Percentiles rank a stretch among this genome's conserved stretches.
Conservation (phyloP, 1,140 invertebrate genomes). For the Camponotus pennsylvanicus region DNA sequence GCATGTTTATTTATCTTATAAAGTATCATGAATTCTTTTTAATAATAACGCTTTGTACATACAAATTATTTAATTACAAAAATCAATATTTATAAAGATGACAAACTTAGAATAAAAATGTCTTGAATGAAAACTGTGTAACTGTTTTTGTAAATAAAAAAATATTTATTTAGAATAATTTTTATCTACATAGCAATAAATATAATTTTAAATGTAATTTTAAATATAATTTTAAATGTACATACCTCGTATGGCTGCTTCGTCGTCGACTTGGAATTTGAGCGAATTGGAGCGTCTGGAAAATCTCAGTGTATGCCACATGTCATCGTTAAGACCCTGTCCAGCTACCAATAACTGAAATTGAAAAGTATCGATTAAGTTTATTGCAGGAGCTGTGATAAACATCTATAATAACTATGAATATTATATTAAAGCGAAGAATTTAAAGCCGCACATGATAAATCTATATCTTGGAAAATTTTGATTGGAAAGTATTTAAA, state of each 20-base stretch:
- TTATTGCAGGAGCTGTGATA: no score
- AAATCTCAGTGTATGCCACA: conserved; percentile 97
- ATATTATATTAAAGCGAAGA: not conserved
- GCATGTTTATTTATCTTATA: no score
- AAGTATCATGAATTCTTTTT: no score
- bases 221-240: conserved; percentile 57
- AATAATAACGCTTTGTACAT: no score
- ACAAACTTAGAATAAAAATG: no score
- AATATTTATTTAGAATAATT: no score
- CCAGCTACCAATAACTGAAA: conserved; percentile 93
- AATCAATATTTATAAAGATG: no score
- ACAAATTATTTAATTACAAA: no score
- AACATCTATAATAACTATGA: not conserved
- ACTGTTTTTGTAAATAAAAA: no score
- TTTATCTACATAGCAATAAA: not conserved
- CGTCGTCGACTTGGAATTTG: conserved; percentile 94
- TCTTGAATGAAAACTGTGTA: no score
- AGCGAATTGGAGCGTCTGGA: conserved; percentile 93
- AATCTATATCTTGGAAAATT: not conserved
- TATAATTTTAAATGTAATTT: conserved; percentile 63
- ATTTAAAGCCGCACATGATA: no score
- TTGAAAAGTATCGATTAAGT: conserved; percentile 12
- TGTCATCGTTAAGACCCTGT: conserved; percentile 95
- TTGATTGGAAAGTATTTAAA: not conserved
- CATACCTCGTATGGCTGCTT: conserved; percentile 93